Base-by-base conservation (phyloP, 1,140 invertebrate genomes). In the Meteorus sp. region DNA sequence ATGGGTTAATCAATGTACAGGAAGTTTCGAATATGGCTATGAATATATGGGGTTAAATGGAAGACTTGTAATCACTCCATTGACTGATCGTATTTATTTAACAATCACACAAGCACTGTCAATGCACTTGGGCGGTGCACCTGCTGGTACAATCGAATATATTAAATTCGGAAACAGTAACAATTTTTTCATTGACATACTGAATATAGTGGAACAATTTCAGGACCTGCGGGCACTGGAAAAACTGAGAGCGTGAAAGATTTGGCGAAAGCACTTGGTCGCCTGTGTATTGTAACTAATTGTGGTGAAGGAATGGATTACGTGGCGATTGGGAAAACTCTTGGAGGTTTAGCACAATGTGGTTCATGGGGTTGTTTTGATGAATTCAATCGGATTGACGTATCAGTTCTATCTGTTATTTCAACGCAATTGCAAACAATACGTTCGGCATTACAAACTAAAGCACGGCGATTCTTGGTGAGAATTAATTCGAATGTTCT, bases 31-130 rank as follows among this genome's bases (percentile, higher is more conserved):
- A 55, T 96, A 95, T 70, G 93, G 93, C 11, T 96, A 95, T 68
- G 94, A 96, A 72, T 96, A 95, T 69, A 95, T 95, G 92, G 94
- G 94, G 0, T 78, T 95, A 0, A 95, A 94, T 77, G 92, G 91
- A 1, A 84, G 93, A 57, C 79, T 96, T 37, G 93, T 97, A 1
- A 91, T 96, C 13, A 96, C 94, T 1, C 93, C 94, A 3, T 77
- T 96, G 2, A 96, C 94, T 1, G 94, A 96, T 75, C 83, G 93
- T 59, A 94, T 95, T 64, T 95, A 95, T 74, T 81, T 96, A 4
- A 95, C 93, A 0, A 89, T 96, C 8, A 96, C 94, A 0, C 93
- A 95, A 77, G 92, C 93, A 0, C 78, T 96, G 11, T 89, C 90
- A 1, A 92, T 95, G 89, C 86, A 93, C 56, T 78, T 95, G 37